phyloP scores from a whole-genome alignment of 2,113 vertebrate species.

The Hystrix brachyura region DNA sequence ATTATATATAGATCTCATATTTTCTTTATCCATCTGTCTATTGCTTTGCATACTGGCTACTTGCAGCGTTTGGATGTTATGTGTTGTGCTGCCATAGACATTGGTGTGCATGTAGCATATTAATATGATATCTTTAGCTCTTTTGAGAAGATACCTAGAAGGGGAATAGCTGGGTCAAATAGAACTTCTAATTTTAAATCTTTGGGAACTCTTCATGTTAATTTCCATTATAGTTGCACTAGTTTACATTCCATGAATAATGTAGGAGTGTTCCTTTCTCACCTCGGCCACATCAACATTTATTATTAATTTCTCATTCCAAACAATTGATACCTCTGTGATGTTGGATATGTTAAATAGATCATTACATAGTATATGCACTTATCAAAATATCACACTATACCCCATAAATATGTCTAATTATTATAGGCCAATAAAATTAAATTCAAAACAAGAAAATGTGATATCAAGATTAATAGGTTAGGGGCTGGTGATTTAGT shows the following conservation, averaged over 20 bases:
- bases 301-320: background rate
- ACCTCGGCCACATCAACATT: background rate
- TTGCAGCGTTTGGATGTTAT: background rate
- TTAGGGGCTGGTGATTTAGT: background rate
- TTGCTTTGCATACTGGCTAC: background rate
- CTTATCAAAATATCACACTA: background rate
- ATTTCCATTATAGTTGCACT: background rate
- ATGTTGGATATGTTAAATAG: background rate
- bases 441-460: background rate
- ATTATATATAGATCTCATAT: background rate
- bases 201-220: background rate
- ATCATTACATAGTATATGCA: background rate
- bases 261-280: background rate
- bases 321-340: background rate
- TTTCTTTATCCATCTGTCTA: background rate
- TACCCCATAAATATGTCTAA: background rate
- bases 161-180: background rate
- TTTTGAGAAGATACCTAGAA: background rate
- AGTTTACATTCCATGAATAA: background rate
- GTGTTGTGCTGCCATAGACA: background rate
- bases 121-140: background rate
- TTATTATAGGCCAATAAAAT: background rate
- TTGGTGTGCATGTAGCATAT: background rate
- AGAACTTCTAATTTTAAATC: background rate
- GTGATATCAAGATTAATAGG: background rate